These are phyloP conservation scores for Nephotettix cincticeps DNA, from an alignment of 1,140 invertebrate species.

Conservation along the genomic window DNA sequence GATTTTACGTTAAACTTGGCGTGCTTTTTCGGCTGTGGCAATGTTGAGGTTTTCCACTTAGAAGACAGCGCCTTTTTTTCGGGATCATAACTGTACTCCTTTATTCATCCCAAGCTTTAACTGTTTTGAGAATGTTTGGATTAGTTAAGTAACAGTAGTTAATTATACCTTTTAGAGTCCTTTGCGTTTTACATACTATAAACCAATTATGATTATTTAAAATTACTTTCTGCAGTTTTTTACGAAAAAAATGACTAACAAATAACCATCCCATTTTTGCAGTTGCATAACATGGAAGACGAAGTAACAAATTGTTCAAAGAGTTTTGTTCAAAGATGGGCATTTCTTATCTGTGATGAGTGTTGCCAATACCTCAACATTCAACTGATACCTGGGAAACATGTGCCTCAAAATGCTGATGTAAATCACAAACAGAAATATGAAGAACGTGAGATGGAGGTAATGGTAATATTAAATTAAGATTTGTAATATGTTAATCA, in stretches of 20 bases:
- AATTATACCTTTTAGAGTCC: too few relatives aligned
- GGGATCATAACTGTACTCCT: not conserved
- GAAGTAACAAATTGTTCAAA: not conserved
- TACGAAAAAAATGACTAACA: too few relatives aligned
- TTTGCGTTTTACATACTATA: too few relatives aligned
- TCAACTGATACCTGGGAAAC: not conserved
- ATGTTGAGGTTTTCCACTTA: not conserved
- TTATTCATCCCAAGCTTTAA: not conserved
- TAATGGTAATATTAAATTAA: too few relatives aligned
- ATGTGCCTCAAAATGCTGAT: not conserved
- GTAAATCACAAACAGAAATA: too few relatives aligned
- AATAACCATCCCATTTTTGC: not conserved
- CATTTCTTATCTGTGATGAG: not conserved
- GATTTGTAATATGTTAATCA: too few relatives aligned
- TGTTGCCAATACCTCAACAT: not conserved
- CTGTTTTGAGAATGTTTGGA: not conserved
- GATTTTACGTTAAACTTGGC: not conserved
- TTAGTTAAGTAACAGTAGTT: too few relatives aligned
- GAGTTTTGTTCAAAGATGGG: slow-evolving; percentile 11
- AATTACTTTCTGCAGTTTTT: too few relatives aligned
- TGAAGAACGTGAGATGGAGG: too few relatives aligned
- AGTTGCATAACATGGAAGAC: not conserved
- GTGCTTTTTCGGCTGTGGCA: not conserved
- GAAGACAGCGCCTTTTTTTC: not conserved
- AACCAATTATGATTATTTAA: too few relatives aligned